A percentile compares a stretch with the other conserved stretches of the same genome.
phyloP scores from a whole-genome alignment of 2,113 vertebrate species.

The Eudyptes chrysolophus region DNA sequence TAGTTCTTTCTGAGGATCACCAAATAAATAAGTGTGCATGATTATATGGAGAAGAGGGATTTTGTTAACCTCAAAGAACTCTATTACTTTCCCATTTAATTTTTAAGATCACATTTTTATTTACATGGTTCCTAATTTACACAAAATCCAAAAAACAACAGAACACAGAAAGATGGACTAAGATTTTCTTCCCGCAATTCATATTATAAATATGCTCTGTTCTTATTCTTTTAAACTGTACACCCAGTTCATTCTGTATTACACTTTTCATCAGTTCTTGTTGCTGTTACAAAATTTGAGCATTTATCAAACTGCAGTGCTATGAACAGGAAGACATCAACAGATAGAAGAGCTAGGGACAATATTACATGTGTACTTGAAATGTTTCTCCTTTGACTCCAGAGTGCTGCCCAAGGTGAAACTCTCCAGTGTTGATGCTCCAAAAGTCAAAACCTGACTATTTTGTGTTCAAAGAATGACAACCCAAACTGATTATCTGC shows the following conservation, averaged over 20 bases:
- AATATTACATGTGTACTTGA: neutral
- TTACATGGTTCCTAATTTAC: slow-evolving; percentile 34
- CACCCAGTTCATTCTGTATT: neutral
- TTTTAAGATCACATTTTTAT: slow-evolving; percentile 29
- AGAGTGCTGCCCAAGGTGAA: neutral
- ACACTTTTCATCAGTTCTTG: neutral
- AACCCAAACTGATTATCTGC: neutral
- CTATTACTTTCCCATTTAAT: neutral
- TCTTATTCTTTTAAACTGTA: neutral
- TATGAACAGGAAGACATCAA: neutral
- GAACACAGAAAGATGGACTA: neutral
- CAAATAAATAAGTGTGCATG: slow-evolving; percentile 26
- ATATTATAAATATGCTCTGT: neutral
- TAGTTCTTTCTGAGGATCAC: neutral
- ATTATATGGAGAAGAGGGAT: neutral
- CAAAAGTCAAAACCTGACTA: neutral
- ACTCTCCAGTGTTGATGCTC: neutral
- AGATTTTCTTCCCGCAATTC: neutral
- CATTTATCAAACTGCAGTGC: neutral
- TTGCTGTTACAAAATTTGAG: neutral
- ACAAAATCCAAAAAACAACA: neutral
- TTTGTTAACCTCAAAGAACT: neutral
- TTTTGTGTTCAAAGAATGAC: neutral
- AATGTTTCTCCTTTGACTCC: neutral
- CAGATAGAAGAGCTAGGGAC: neutral